Evolutionary conservation across 2,113 vertebrate genomes (phyloP), one percentile per base, ranked within the genome.

Genomic region (Eurypyga helias): DNA sequence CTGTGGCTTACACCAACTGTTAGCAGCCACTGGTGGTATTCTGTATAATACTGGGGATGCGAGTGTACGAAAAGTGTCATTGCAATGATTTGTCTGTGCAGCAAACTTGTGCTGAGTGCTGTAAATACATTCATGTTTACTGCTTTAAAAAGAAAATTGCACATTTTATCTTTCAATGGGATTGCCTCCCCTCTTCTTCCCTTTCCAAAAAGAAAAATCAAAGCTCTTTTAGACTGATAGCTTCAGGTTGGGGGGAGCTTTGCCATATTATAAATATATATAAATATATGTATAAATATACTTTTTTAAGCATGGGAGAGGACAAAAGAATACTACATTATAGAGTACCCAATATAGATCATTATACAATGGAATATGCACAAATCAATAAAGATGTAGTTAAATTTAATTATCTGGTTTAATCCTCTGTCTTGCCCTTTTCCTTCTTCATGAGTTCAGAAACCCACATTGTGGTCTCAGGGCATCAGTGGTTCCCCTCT

Each of bases 261-360:
- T 98, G 96, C 94, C 96, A 94, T 97, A 94, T 96, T 96, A 97
- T 97, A 98, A 94, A 98, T 96, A 97, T 95, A 97, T 97, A 97
- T 97, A 98, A 97, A 97, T 97, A 95, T 93, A 95, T 97, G 97
- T 98, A 98, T 97, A 98, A 98, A 97, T 98, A 97, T 98, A 98
- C 97, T 98, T 98, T 98, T 98, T 96, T 98, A 98, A 98, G 98
- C 98, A 98, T 98, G 98, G 95, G 87, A 97, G 91, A 95, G 69
- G 83, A 97, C 80, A 95, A 84, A 97, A 93, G 67, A 94, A 98
- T 97, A 95, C 87, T 97, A 91, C 97, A 60, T 97, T 97, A 96
- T 87, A 97, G 97, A 97, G 66, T 97, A 98, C 91, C 78, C 48
- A 57, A 79, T 89, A 97, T 96, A 98, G 93, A 96, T 96, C 91